phyloP scores from a whole-genome alignment of 2,888 invertebrate species.

The Yponomeuta evonymella region DNA sequence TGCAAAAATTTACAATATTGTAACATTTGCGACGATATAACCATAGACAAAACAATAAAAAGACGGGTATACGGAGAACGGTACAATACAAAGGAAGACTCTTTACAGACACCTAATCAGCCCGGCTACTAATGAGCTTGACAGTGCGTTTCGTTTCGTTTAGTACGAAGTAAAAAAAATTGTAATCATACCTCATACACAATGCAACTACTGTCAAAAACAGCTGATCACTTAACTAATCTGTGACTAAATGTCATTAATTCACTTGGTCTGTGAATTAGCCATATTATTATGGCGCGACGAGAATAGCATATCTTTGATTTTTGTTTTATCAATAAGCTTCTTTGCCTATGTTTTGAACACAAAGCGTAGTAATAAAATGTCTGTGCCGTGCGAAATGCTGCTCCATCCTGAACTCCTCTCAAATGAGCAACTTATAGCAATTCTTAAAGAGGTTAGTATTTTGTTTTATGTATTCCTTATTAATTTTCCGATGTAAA shows the following conservation, averaged over 20 bases:
- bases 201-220: background rate
- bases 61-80: too few species aligned
- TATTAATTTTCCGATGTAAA: conserved; percentile 20
- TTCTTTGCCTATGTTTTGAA: background rate
- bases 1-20: too few species aligned
- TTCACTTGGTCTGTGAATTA: background rate
- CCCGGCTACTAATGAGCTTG: too few species aligned
- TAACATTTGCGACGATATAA: too few species aligned
- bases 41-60: too few species aligned
- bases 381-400: conserved; percentile 59
- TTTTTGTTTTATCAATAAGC: background rate
- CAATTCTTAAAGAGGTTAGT: conserved; percentile 56
- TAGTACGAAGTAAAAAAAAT: too few species aligned
- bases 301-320: background rate
- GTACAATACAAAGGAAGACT: too few species aligned
- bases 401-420: conserved; percentile 66
- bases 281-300: background rate
- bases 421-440: conserved; percentile 53
- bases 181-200: background rate
- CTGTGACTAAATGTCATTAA: too few species aligned
- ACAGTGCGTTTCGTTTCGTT: too few species aligned
- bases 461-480: conserved; percentile 2
- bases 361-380: conserved; percentile 24
- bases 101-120: too few species aligned
- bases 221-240: background rate